Evolutionary conservation across 2,888 invertebrate species (phyloP), one percentile per base, ranked within the genome.

Genomic region (Rotaria macrura): DNA sequence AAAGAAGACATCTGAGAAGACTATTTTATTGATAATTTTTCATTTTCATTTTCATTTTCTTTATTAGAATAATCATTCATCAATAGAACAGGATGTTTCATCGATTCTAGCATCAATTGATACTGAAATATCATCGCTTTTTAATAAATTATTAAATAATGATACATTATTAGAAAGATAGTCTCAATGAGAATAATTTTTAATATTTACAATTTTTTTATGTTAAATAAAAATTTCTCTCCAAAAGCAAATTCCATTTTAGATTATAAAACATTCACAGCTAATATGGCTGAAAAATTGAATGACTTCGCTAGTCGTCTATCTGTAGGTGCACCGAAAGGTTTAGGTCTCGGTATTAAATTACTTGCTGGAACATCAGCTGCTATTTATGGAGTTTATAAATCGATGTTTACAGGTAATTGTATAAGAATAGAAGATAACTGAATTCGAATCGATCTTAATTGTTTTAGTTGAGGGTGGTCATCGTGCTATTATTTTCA

Each of bases 401-500:
- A 40, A 84, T 85, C 85, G 34, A 23, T 85, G 38, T 85, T 84
- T 29, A 85, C 85, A 20, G 85, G 85, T 85, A 65, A 65, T 49
- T 40, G 40, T 14, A n/a, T 34, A 38, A 17, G 7, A 43, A n/a
- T 17, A n/a, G n/a, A n/a, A n/a, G n/a, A n/a, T n/a, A 20, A n/a
- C 4, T 12, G 55, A 17, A 38, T 14, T n/a, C 29, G 12, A n/a
- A 29, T 54, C 23, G n/a, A 29, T 2, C 5, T 29, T 0, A 12
- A 23, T 20, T 72, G 9, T 72, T 92, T 79, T 90, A 94, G 99
- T 99, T 88, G 99, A 99, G 88, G 99, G 96, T 92, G 99, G 99
- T 91, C 99, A 99, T 90, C 94, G 99, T 88, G 96, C 98, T 6
- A 98, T 99, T 87, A 97, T 99, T 91, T 99, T 99, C 92, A 98